A percentile compares a stretch with the other conserved stretches of the same genome.
Conservation (phyloP, 2,797 vertebrate genomes). For the Gorsachius magnificus region DNA sequence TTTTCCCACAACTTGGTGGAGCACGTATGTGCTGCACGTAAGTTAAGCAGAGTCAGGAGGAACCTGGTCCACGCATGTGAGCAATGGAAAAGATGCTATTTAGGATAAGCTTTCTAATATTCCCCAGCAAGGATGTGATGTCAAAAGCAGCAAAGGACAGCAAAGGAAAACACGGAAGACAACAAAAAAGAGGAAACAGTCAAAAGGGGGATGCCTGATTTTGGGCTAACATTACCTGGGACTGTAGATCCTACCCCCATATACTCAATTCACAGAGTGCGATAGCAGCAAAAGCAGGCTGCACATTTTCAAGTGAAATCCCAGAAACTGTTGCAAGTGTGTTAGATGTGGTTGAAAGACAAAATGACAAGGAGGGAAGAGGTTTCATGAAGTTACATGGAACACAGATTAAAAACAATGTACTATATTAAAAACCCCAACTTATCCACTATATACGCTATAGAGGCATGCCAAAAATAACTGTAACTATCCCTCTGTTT, state of each 20-base stretch:
- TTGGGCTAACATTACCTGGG: rapidly evolving
- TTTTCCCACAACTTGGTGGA: neutral
- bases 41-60: neutral
- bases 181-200: neutral
- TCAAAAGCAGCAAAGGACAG: neutral
- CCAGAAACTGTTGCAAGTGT: neutral
- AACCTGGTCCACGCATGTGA: neutral
- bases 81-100: neutral
- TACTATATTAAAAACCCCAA: neutral
- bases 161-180: neutral
- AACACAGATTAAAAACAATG: neutral
- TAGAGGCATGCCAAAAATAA: neutral
- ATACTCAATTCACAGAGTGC: neutral
- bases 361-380: neutral
- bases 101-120: neutral
- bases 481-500: neutral
- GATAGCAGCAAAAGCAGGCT: neutral
- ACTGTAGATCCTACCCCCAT: neutral
- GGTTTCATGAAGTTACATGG: neutral
- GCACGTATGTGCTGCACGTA: rapidly evolving
- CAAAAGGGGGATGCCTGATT: neutral
- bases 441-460: neutral
- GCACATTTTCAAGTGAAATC: neutral
- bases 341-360: neutral
- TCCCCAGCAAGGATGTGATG: neutral